Percentiles rank a stretch among this genome's conserved stretches.
These are phyloP conservation scores for Brachionus sp. DNA, from an alignment of 1,140 invertebrate species.

Conservation along the genomic window DNA sequence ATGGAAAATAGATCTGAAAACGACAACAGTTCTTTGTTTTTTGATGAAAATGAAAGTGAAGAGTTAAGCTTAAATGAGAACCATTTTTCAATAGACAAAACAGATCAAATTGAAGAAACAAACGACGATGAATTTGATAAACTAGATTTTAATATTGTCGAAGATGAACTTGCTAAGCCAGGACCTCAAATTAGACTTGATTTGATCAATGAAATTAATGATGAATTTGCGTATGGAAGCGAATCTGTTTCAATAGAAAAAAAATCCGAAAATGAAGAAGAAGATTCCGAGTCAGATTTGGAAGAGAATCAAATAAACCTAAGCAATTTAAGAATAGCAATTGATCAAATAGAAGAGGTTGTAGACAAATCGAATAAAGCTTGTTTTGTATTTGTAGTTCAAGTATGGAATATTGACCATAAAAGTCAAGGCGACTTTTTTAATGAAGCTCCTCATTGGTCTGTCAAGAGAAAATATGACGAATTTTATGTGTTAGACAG, in stretches of 20 bases:
- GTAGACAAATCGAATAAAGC: slow-evolving; percentile 36
- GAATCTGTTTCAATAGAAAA: neutral
- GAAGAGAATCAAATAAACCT: slow-evolving; percentile 26
- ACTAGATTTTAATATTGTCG: neutral
- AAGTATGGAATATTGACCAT: neutral
- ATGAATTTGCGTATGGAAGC: neutral
- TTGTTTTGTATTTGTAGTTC: slow-evolving; percentile 29
- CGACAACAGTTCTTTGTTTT: neutral
- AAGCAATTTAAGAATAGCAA: slow-evolving; percentile 40
- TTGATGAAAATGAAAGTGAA: neutral
- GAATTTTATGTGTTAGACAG: slow-evolving; percentile 41
- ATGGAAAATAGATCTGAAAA: neutral
- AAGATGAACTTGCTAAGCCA: neutral
- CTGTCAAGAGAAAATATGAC: slow-evolving; percentile 36
- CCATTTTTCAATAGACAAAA: neutral
- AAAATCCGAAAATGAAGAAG: neutral
- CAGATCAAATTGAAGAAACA: neutral
- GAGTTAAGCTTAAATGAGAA: slow-evolving; percentile 11
- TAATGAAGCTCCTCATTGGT: neutral
- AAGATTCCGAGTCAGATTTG: neutral
- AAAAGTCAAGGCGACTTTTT: neutral
- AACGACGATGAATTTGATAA: slow-evolving; percentile 20
- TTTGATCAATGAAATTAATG: slow-evolving; percentile 41
- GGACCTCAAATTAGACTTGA: slow-evolving; percentile 7
- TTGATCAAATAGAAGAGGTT: slow-evolving; percentile 39